Evolutionary conservation across 2,797 vertebrate genomes (phyloP).

Genomic region (Brotula barbata): DNA sequence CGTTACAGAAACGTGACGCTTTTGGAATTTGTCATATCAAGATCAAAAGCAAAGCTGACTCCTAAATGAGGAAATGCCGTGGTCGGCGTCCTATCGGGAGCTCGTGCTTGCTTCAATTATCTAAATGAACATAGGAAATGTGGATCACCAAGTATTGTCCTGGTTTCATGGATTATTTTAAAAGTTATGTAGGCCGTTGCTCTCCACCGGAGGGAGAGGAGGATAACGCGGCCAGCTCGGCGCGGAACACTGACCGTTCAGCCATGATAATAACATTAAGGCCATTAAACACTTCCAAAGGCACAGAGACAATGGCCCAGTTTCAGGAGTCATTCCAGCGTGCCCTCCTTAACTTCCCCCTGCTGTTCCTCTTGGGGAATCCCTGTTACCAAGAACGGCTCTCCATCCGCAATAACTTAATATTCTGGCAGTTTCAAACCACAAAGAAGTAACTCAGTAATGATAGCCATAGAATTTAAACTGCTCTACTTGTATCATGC

Average conservation of each 20-base stretch:
- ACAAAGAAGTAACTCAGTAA: too few relatives aligned
- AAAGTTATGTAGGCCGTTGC: conserved; percentile 75
- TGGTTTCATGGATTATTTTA: conserved; percentile 78
- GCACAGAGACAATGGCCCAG: background rate
- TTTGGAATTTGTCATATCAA: conserved; percentile 27
- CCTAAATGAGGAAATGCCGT: conserved; percentile 34
- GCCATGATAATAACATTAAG: conserved; percentile 27
- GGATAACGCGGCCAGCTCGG: conserved; percentile 50
- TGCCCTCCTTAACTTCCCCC: background rate
- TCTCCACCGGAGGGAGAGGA: conserved; percentile 58
- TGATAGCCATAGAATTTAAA: too few relatives aligned
- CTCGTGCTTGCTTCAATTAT: conserved; percentile 61
- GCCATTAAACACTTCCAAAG: conserved; percentile 16
- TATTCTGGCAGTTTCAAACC: too few relatives aligned
- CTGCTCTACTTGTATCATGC: too few relatives aligned
- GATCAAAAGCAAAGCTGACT: conserved; percentile 43
- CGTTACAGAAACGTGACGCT: too few relatives aligned
- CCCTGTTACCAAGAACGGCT: background rate
- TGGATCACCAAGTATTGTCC: conserved; percentile 72
- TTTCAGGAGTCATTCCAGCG: conserved; percentile 13
- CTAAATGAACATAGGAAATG: conserved; percentile 71
- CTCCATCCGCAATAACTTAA: too few relatives aligned
- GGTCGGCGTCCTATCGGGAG: conserved; percentile 51
- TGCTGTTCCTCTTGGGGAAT: conserved; percentile 4
- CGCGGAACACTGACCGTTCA: conserved; percentile 34